Conservation (phyloP, 2,113 vertebrate species). For the Serinus canaria region DNA sequence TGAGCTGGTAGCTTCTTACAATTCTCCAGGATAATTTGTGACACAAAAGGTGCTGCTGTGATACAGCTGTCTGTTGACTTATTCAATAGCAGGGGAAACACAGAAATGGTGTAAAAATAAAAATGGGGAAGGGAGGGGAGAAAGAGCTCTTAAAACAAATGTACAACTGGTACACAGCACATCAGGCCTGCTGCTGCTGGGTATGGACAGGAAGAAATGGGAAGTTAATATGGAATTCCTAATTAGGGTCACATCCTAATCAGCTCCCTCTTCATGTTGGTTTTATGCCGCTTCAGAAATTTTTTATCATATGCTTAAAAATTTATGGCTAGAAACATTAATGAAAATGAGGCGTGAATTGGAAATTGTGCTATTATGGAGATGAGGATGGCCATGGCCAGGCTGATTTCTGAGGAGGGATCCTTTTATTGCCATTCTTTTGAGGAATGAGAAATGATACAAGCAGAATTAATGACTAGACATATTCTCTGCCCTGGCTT, state of each 20-base stretch:
- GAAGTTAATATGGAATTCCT: slow-evolving; percentile 84
- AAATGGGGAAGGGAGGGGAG: slow-evolving; percentile 35
- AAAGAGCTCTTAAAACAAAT: not conserved
- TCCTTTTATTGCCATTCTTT: slow-evolving; percentile 75
- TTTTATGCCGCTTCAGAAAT: slow-evolving; percentile 88
- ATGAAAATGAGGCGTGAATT: slow-evolving; percentile 87
- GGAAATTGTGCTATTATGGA: slow-evolving; percentile 85
- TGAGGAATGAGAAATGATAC: slow-evolving; percentile 65
- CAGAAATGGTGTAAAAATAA: slow-evolving; percentile 58
- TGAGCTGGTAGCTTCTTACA: slow-evolving; percentile 76
- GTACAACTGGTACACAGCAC: not conserved
- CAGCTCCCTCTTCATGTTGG: slow-evolving; percentile 83
- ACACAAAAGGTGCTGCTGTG: slow-evolving; percentile 74
- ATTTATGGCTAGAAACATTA: slow-evolving; percentile 88
- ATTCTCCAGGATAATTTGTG: slow-evolving; percentile 83
- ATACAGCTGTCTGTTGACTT: slow-evolving; percentile 84
- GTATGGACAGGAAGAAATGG: slow-evolving; percentile 65
- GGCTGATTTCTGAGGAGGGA: slow-evolving; percentile 79
- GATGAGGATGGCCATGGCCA: slow-evolving; percentile 71
- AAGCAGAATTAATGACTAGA: slow-evolving; percentile 73
- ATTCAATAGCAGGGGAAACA: slow-evolving; percentile 62
- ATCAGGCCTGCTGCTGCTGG: slow-evolving; percentile 58
- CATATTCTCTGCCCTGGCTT: slow-evolving; percentile 52
- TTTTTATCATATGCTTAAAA: slow-evolving; percentile 89
- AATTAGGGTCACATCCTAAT: slow-evolving; percentile 87